Conservation (phyloP, 2,113 vertebrate genomes). For the Gadus macrocephalus region DNA sequence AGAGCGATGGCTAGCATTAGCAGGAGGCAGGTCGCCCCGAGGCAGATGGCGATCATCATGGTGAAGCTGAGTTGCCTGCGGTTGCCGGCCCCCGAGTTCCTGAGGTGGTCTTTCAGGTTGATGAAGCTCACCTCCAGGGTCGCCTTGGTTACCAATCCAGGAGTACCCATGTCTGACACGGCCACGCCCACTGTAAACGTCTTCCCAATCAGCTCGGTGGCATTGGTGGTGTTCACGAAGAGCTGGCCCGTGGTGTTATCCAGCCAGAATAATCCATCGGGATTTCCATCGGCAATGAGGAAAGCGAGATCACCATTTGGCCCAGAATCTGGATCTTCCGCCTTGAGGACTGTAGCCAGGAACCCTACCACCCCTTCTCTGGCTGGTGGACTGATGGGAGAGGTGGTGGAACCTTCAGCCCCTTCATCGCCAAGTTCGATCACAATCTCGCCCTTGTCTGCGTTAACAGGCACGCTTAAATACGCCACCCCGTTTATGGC, state of each 20-base stretch:
- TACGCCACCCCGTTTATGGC: conserved; percentile 72
- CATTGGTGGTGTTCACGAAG: conserved; percentile 82
- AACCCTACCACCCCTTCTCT: conserved; percentile 51
- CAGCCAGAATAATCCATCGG: conserved; percentile 71
- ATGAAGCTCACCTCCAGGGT: conserved; percentile 77
- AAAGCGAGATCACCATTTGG: conserved; percentile 78
- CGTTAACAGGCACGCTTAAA: conserved; percentile 77
- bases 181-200: conserved; percentile 69
- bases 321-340: conserved; percentile 82
- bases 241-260: conserved; percentile 76
- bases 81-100: conserved; percentile 66
- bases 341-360: conserved; percentile 70
- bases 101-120: conserved; percentile 77
- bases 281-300: conserved; percentile 65
- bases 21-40: conserved; percentile 72
- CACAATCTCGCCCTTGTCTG: conserved; percentile 74
- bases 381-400: conserved; percentile 20
- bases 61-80: conserved; percentile 71
- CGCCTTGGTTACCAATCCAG: conserved; percentile 65
- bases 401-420: conserved; percentile 20
- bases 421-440: conserved; percentile 54
- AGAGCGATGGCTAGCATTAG: conserved; percentile 76
- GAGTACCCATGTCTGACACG: conserved; percentile 79
- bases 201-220: conserved; percentile 79
- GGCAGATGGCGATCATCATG: conserved; percentile 75